Evolutionary conservation across 1,140 invertebrate genomes (phyloP).

Genomic region (Schlechtendalia chinensis): DNA sequence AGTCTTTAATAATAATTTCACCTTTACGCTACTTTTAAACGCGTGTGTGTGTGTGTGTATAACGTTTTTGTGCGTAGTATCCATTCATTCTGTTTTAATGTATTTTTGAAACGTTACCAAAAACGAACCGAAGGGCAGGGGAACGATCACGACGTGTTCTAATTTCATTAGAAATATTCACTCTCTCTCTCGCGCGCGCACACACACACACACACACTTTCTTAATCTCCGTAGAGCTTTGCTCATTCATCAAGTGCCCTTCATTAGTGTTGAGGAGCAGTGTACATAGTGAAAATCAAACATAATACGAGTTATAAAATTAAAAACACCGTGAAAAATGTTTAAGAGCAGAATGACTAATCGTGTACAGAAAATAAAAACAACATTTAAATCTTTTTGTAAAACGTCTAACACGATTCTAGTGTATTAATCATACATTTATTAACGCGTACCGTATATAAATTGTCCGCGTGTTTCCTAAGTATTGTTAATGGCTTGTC

Average conservation of each 20-base stretch:
- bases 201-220: neutral
- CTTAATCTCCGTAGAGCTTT: neutral
- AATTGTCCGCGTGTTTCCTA: too few species aligned
- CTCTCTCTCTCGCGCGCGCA: neutral
- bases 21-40: slow-evolving; percentile 42
- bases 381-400: neutral
- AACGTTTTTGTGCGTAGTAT: slow-evolving; percentile 12
- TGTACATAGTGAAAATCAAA: neutral
- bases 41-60: slow-evolving; percentile 24
- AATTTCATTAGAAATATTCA: slow-evolving; percentile 28
- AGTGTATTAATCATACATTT: too few species aligned
- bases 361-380: neutral
- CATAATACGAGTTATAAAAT: neutral
- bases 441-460: too few species aligned
- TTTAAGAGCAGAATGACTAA: neutral
- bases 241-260: slow-evolving; percentile 40
- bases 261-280: slow-evolving; percentile 29
- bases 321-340: neutral
- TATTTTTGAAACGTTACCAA: slow-evolving; percentile 45
- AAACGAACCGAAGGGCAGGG: neutral
- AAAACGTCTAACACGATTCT: too few species aligned
- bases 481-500: too few species aligned
- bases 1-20: slow-evolving; percentile 44
- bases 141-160: slow-evolving; percentile 34
- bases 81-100: slow-evolving; percentile 42